Percentiles rank a stretch among this genome's conserved stretches.
phyloP scores from a whole-genome alignment of 1,140 invertebrate species.

The Oreohelix idahoensis region DNA sequence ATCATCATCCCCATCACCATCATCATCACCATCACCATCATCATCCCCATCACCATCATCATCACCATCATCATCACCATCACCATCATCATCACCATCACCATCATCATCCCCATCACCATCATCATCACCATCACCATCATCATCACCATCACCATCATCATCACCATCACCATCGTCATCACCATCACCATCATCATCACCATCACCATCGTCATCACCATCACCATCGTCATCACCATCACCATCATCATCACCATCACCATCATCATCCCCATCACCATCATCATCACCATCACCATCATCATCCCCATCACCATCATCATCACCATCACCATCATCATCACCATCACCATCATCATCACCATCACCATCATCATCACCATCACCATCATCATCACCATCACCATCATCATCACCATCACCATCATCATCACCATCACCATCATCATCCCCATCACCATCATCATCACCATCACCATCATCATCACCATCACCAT shows the following conservation, averaged over 20 bases:
- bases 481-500: conserved; percentile 7
- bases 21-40: too few species aligned
- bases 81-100: background rate
- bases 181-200: background rate
- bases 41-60: too few species aligned
- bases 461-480: background rate
- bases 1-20: too few species aligned
- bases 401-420: conserved; percentile 15
- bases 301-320: too few species aligned
- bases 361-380: conserved; percentile 15
- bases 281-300: too few species aligned
- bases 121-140: too few species aligned
- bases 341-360: background rate
- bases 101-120: too few species aligned
- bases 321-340: background rate
- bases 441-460: background rate
- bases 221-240: background rate
- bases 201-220: background rate
- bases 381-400: conserved; percentile 18
- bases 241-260: conserved; percentile 1
- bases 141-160: too few species aligned
- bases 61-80: conserved; percentile 1
- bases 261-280: too few species aligned
- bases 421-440: conserved; percentile 18
- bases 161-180: too few species aligned